Percentiles rank a stretch among this genome's conserved stretches.
These are phyloP conservation scores for Geodia barretti DNA, from an alignment of 37 sponge, comb jelly and placozoan species.

Conservation along the genomic window DNA sequence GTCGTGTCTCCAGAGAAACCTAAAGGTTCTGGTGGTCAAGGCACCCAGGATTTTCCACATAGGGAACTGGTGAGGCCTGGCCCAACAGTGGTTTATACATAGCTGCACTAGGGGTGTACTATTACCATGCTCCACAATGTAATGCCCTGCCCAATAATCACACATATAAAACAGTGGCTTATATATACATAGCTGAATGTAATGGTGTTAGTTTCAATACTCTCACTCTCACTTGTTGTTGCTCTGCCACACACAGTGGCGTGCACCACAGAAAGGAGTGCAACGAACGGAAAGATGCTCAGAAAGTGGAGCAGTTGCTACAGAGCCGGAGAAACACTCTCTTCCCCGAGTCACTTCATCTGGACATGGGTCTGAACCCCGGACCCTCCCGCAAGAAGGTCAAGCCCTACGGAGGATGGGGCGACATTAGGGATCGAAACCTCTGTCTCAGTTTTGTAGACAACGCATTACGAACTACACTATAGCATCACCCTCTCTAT, in stretches of 20 bases:
- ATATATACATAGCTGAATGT: too few relatives aligned
- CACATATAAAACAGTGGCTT: too few relatives aligned
- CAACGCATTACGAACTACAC: neutral
- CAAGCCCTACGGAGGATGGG: conserved; percentile 84
- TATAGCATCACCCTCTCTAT: neutral
- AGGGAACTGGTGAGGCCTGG: conserved; percentile 89
- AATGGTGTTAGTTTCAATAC: neutral
- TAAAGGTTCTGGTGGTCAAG: conserved; percentile 49
- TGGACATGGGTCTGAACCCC: neutral
- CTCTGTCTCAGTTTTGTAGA: conserved; percentile 65
- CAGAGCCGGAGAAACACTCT: conserved; percentile 1
- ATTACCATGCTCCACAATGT: neutral
- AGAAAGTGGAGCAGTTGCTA: neutral
- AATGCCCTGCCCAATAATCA: too few relatives aligned
- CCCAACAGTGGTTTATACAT: too few relatives aligned
- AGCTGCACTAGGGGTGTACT: conserved; percentile 1
- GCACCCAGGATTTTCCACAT: conserved; percentile 81
- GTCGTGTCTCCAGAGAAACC: conserved; percentile 36
- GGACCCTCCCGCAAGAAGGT: neutral
- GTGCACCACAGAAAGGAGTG: conserved; percentile 58
- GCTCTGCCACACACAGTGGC: conserved; percentile 36
- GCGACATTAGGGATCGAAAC: conserved; percentile 75
- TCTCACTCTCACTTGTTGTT: neutral
- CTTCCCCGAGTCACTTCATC: conserved; percentile 30
- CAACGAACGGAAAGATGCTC: conserved; percentile 34